Conservation (phyloP, 2,797 vertebrate genomes). For the Periophthalmus magnuspinnatus region DNA sequence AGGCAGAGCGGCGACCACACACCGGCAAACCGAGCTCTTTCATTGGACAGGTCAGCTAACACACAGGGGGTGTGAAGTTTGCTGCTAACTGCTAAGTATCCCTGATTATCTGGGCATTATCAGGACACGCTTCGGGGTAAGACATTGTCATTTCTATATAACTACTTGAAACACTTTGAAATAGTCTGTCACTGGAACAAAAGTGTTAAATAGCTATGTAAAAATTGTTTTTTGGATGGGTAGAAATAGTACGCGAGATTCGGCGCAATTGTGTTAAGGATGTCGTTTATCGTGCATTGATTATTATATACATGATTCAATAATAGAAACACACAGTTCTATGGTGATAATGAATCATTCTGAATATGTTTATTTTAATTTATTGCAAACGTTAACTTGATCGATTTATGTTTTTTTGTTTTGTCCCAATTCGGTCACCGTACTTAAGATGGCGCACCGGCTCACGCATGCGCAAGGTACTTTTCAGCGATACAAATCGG, state of each 20-base stretch:
- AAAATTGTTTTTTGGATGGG: not conserved
- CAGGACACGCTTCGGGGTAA: not conserved
- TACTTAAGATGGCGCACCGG: constrained; percentile 4
- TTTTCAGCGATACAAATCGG: not conserved
- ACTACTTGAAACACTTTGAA: not conserved
- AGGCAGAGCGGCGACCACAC: constrained; percentile 16
- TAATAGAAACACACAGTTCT: not conserved
- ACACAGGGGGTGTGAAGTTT: constrained; percentile 61
- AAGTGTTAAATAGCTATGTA: not conserved
- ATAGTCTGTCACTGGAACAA: not conserved
- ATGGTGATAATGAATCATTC: not conserved
- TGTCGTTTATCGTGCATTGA: not conserved
- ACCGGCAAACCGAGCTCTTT: constrained; percentile 35
- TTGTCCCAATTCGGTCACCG: not conserved
- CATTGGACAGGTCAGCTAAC: constrained; percentile 50
- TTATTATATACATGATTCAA: too few species aligned
- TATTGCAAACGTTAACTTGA: not conserved
- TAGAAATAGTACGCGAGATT: not conserved
- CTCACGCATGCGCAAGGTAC: constrained; percentile 4
- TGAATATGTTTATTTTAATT: not conserved
- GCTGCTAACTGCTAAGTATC: constrained; percentile 38
- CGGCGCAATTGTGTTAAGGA: not conserved
- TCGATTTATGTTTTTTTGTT: not conserved
- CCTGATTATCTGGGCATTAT: constrained; percentile 23
- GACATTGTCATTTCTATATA: not conserved